These are phyloP conservation scores for Globia sparganii DNA, from an alignment of 2,888 invertebrate species.

Conservation along the genomic window DNA sequence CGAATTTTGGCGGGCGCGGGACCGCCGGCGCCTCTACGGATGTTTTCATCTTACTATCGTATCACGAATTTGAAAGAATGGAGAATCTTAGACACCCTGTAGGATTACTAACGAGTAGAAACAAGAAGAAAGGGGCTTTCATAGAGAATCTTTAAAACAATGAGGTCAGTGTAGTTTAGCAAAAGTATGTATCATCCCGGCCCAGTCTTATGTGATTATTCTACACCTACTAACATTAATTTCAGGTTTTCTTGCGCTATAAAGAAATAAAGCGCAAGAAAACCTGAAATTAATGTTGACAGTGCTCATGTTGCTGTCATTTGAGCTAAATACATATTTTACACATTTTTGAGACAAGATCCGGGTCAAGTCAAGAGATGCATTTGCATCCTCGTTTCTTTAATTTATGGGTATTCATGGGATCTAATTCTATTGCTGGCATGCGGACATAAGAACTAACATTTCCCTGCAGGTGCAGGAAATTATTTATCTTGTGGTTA, in stretches of 20 bases:
- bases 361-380: conserved; percentile 28
- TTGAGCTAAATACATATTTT: conserved; percentile 28
- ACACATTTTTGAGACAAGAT: conserved; percentile 10
- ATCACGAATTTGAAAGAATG: conserved; percentile 53
- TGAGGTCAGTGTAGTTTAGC: not conserved
- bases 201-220: no score
- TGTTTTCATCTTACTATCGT: conserved; percentile 69
- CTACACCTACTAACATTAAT: not conserved
- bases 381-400: conserved; percentile 15
- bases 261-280: no score
- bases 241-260: conserved; percentile 12
- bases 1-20: conserved; percentile 71
- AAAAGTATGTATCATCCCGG: not conserved
- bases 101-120: not conserved
- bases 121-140: no score
- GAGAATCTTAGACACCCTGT: not conserved
- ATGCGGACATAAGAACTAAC: not conserved
- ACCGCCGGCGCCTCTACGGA: conserved; percentile 77
- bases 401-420: not conserved
- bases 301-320: conserved; percentile 1
- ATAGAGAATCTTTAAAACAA: conserved; percentile 1
- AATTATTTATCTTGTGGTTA: conserved; percentile 7
- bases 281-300: no score
- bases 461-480: conserved; percentile 4
- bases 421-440: not conserved